A percentile compares a stretch with the other conserved stretches of the same genome.
These are phyloP conservation scores for Cantharis lateralis DNA, from an alignment of 2,888 invertebrate genomes.

Conservation along the genomic window DNA sequence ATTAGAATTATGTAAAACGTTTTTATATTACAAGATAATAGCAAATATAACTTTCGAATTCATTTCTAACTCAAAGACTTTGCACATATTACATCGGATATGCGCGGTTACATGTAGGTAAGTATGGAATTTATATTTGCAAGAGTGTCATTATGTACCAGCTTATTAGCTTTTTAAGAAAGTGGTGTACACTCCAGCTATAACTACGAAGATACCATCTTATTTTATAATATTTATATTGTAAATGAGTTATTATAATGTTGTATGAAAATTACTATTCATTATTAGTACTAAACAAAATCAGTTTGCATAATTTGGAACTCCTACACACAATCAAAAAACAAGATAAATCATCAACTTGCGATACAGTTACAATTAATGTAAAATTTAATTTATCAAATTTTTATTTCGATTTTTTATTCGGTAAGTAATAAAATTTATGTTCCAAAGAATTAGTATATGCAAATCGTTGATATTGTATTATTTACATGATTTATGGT, in stretches of 20 bases:
- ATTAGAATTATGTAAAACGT: neutral
- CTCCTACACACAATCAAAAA: neutral
- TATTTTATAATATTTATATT: constrained; percentile 1
- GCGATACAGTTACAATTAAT: neutral
- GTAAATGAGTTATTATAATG: constrained; percentile 3
- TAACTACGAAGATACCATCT: constrained; percentile 1
- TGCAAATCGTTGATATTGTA: neutral
- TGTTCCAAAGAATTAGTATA: neutral
- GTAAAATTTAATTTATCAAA: neutral
- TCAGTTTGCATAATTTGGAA: constrained; percentile 1
- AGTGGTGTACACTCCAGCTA: neutral
- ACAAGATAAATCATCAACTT: neutral
- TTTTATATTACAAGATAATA: neutral
- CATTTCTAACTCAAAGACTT: neutral
- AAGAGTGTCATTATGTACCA: constrained; percentile 8
- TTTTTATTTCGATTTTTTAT: neutral
- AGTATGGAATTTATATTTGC: constrained; percentile 11
- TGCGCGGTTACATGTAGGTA: neutral
- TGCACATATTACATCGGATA: neutral
- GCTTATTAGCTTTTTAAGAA: constrained; percentile 5
- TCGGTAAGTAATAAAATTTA: neutral
- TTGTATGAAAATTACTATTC: neutral
- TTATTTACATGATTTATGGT: neutral
- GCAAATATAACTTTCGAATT: neutral
- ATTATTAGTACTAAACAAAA: constrained; percentile 3